Evolutionary conservation across 2,888 invertebrate species (phyloP).

Genomic region (Drosophila fungiperda): DNA sequence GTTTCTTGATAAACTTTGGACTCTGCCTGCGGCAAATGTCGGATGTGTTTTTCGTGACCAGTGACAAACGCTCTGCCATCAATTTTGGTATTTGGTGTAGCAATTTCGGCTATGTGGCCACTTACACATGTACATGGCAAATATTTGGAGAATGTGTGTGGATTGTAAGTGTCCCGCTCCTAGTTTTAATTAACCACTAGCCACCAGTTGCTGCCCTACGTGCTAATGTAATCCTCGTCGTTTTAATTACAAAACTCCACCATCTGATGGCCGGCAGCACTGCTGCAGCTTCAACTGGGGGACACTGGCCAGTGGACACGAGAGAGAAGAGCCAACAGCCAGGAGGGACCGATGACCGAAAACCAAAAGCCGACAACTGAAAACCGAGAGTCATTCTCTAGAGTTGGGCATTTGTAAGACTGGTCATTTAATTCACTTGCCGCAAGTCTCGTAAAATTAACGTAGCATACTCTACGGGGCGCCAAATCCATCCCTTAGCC

Average conservation of each 20-base stretch:
- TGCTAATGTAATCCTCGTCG: slow-evolving; percentile 74
- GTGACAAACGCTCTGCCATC: slow-evolving; percentile 51
- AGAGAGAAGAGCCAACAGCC: not conserved
- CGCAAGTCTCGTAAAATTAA: slow-evolving; percentile 61
- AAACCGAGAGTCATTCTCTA: slow-evolving; percentile 20
- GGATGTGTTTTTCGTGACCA: slow-evolving; percentile 39
- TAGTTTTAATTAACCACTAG: slow-evolving; percentile 72
- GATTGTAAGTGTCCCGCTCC: slow-evolving; percentile 17
- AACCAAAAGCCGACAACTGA: slow-evolving; percentile 14
- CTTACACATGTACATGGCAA: slow-evolving; percentile 28
- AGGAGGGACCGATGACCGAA: slow-evolving; percentile 10
- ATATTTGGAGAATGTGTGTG: slow-evolving; percentile 56
- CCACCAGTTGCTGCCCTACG: slow-evolving; percentile 72
- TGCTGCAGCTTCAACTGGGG: slow-evolving; percentile 35
- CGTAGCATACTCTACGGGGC: slow-evolving; percentile 60
- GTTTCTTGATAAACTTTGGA: not conserved
- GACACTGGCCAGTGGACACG: slow-evolving; percentile 1
- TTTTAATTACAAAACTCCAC: slow-evolving; percentile 75
- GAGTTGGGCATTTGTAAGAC: slow-evolving; percentile 23
- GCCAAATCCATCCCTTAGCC: slow-evolving; percentile 45
- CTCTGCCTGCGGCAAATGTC: slow-evolving; percentile 5
- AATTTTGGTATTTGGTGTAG: slow-evolving; percentile 52
- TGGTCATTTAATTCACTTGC: slow-evolving; percentile 70
- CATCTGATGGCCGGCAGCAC: slow-evolving; percentile 45
- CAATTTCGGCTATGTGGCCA: slow-evolving; percentile 42